A percentile compares a stretch with the other conserved stretches of the same genome.
phyloP scores from a whole-genome alignment of 2,797 vertebrate genomes.

The Oryzias sinensis region DNA sequence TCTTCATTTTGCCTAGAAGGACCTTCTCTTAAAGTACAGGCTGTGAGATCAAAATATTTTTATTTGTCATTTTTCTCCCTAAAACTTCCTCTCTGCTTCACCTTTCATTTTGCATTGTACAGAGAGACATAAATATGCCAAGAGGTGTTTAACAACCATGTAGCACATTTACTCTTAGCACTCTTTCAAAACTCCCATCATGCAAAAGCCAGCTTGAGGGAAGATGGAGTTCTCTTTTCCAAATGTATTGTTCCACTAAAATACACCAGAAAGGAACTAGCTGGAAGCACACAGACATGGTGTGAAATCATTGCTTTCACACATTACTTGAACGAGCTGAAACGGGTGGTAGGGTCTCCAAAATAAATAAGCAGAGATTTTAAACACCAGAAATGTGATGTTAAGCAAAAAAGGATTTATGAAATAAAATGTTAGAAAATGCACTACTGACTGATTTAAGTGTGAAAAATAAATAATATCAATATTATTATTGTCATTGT shows the following conservation, averaged over 20 bases:
- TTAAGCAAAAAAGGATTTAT: too few relatives aligned
- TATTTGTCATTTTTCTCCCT: slow-evolving; percentile 41
- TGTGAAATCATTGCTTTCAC: slow-evolving; percentile 51
- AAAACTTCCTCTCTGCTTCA: slow-evolving; percentile 59
- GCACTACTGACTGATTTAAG: too few relatives aligned
- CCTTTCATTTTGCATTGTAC: slow-evolving; percentile 37
- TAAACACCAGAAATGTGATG: slow-evolving; percentile 3
- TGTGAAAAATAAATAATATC: not conserved
- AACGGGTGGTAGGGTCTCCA: slow-evolving; percentile 11
- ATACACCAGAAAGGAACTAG: slow-evolving; percentile 22
- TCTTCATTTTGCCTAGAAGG: slow-evolving; percentile 85
- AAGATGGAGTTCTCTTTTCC: slow-evolving; percentile 20
- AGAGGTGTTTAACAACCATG: slow-evolving; percentile 51
- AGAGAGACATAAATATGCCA: slow-evolving; percentile 48
- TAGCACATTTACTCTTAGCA: slow-evolving; percentile 36
- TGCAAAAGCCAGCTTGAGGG: slow-evolving; percentile 26
- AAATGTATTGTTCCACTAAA: slow-evolving; percentile 39
- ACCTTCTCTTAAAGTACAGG: slow-evolving; percentile 80
- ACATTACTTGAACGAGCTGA: slow-evolving; percentile 23
- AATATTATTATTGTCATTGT: not conserved
- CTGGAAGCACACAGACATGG: slow-evolving; percentile 33
- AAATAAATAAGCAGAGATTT: slow-evolving; percentile 24
- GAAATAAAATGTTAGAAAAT: too few relatives aligned
- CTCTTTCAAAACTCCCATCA: slow-evolving; percentile 7
- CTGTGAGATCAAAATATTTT: slow-evolving; percentile 84